Evolutionary conservation across 2,888 invertebrate species (phyloP).

Genomic region (Drosophila niveifrons): DNA sequence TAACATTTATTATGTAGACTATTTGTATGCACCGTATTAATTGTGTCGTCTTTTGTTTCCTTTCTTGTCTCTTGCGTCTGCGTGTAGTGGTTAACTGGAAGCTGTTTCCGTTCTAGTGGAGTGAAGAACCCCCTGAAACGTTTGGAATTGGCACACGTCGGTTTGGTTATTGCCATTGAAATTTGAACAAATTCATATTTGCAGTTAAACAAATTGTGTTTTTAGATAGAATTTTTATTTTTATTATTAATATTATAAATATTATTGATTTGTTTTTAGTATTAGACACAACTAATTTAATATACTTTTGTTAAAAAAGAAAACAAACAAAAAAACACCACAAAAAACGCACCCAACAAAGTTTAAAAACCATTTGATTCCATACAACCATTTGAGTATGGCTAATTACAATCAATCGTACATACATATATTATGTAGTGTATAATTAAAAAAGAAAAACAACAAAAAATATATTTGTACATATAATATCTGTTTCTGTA

Average conservation of each 20-base stretch:
- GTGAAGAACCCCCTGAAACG: constrained; percentile 45
- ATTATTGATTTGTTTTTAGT: constrained; percentile 79
- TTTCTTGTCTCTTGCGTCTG: constrained; percentile 41
- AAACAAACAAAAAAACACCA: constrained; percentile 10
- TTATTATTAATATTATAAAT: constrained; percentile 70
- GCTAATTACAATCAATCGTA: constrained; percentile 23
- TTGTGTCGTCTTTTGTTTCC: constrained; percentile 33
- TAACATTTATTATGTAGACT: constrained; percentile 23
- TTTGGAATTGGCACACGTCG: constrained; percentile 70
- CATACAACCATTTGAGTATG: constrained; percentile 27
- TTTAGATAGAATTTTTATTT: constrained; percentile 83
- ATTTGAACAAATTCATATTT: constrained; percentile 66
- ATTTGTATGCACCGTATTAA: constrained; percentile 19
- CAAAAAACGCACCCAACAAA: constrained; percentile 41
- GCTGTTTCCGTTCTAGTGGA: constrained; percentile 81
- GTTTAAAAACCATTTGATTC: constrained; percentile 35
- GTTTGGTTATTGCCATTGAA: constrained; percentile 72
- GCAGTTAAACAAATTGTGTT: constrained; percentile 71
- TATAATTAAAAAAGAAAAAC: constrained; percentile 33
- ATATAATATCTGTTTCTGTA: constrained; percentile 55
- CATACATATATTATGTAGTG: constrained; percentile 66
- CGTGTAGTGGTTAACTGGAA: constrained; percentile 84
- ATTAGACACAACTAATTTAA: constrained; percentile 70
- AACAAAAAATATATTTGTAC: constrained; percentile 42
- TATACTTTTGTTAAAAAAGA: constrained; percentile 48